Base-by-base conservation (phyloP, 2,797 vertebrate genomes). In the Alca torda region DNA sequence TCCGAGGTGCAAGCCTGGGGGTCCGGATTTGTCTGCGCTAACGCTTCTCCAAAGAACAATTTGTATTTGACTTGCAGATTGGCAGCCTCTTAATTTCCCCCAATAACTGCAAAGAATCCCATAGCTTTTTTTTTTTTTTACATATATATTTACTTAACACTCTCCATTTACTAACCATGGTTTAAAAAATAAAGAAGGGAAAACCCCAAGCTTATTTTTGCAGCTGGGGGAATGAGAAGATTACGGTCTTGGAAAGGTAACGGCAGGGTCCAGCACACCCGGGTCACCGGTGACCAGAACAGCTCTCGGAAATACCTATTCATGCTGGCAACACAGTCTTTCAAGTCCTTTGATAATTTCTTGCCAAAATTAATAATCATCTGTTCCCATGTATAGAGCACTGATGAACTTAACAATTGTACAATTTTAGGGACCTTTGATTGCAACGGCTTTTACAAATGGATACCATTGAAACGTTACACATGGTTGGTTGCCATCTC, bases 361-460 rank as follows among this genome's bases (percentile, higher is more conserved):
- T 97, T 97, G 97, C 96, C 97, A 95, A 95, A 96, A 98, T 96
- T 96, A 92, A 98, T 97, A 95, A 91, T 97, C 96, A 84, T 97
- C 95, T 97, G 95, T 98, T 97, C 97, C 97, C 98, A 93, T 98
- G 97, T 98, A 97, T 97, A 98, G 97, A 98, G 97, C 98, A 99
- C 98, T 99, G 99, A 99, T 99, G 98, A 98, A 97, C 98, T 98
- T 98, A 99, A 98, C 98, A 99, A 98, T 99, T 99, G 98, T 99
- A 97, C 99, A 98, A 99, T 99, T 99, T 99, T 99, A 99, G 99
- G 99, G 99, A 97, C 99, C 99, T 98, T 99, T 99, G 99, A 99
- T 99, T 99, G 99, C 99, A 98, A 99, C 99, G 99, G 99, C 99
- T 98, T 99, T 99, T 99, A 99, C 99, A 99, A 99, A 99, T 98